Evolutionary conservation across 1,140 invertebrate species (phyloP).

Genomic region (Conus ventricosus): DNA sequence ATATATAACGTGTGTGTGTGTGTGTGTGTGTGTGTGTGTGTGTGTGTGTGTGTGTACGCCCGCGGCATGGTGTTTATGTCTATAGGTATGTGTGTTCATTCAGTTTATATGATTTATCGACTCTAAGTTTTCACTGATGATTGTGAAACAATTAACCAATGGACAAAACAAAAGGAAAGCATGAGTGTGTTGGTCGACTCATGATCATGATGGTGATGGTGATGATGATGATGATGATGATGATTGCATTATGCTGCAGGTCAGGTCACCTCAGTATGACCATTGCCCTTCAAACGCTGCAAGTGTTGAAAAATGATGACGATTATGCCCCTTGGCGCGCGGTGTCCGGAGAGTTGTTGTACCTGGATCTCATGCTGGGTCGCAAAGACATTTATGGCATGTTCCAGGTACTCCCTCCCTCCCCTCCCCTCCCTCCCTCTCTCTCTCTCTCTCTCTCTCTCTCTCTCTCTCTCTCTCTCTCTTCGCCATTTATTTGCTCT

Average conservation of each 20-base stretch:
- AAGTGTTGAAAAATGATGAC: conserved; percentile 83
- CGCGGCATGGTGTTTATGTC: no score
- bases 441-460: not conserved
- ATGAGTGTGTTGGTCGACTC: no score
- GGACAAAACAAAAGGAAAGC: no score
- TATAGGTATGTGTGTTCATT: no score
- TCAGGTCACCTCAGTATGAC: conserved; percentile 84
- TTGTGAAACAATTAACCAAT: no score
- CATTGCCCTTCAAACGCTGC: conserved; percentile 81
- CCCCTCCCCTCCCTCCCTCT: not conserved
- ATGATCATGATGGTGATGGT: no score
- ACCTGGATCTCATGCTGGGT: conserved; percentile 81
- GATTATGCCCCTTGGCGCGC: conserved; percentile 79
- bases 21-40: no score
- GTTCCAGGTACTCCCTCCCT: conserved; percentile 53
- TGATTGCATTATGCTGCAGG: conserved; percentile 69
- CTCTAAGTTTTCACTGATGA: no score
- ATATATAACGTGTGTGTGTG: no score
- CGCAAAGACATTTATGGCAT: conserved; percentile 78
- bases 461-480: conserved; percentile 17
- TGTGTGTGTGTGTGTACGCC: no score
- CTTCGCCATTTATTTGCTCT: not conserved
- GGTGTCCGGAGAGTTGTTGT: conserved; percentile 81
- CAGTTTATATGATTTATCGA: no score
- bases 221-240: no score